Percentiles rank a stretch among this genome's conserved stretches.
These are phyloP conservation scores for Drosophila auraria DNA, from an alignment of 1,140 invertebrate genomes.

Conservation along the genomic window DNA sequence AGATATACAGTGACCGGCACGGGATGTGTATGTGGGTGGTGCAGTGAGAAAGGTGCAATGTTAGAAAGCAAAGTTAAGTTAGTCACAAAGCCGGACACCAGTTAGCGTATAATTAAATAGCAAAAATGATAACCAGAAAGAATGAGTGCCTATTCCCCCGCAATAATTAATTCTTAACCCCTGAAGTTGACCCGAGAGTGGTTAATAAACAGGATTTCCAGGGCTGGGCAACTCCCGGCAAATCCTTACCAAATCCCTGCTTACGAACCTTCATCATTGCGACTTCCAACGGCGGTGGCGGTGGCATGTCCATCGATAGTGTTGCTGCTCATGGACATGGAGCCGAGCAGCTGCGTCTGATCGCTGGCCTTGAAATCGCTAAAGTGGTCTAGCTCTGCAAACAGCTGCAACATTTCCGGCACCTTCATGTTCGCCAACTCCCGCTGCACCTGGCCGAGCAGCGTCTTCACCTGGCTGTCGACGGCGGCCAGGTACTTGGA, in stretches of 20 bases:
- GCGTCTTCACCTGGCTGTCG: conserved; percentile 42
- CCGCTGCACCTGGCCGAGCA: conserved; percentile 43
- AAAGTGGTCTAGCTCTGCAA: conserved; percentile 43
- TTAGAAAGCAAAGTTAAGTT: conserved; percentile 46
- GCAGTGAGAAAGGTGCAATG: conserved; percentile 29
- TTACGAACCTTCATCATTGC: conserved; percentile 75
- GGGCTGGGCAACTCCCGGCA: neutral
- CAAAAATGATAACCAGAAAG: neutral
- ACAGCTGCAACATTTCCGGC: conserved; percentile 45
- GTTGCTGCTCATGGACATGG: conserved; percentile 56
- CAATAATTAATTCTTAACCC: neutral
- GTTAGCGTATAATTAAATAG: conserved; percentile 7
- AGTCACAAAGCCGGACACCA: conserved; percentile 58
- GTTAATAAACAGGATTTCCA: neutral
- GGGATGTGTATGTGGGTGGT: conserved; percentile 21
- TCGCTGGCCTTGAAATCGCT: conserved; percentile 68
- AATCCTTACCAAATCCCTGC: neutral
- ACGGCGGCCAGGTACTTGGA: conserved; percentile 39
- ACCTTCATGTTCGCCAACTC: conserved; percentile 68
- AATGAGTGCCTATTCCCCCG: neutral
- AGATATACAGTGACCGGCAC: conserved; percentile 63
- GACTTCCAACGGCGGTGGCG: conserved; percentile 31
- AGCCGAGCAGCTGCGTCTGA: conserved; percentile 56
- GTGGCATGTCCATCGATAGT: conserved; percentile 27
- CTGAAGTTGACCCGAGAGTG: neutral